phyloP scores from a whole-genome alignment of 2,888 invertebrate genomes.

The Parnassius apollo region DNA sequence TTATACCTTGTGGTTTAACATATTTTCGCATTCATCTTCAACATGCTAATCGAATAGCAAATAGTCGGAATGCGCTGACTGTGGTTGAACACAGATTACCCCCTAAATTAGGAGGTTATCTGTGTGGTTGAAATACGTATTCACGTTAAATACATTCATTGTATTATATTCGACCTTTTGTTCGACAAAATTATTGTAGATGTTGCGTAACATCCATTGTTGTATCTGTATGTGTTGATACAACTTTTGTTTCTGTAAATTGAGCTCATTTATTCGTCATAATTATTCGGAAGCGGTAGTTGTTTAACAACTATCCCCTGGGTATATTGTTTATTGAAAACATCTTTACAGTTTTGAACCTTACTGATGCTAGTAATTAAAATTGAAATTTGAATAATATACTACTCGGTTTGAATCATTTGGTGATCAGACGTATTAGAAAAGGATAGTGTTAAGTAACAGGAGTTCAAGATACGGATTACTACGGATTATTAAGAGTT shows the following conservation, averaged over 20 bases:
- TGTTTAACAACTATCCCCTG: constrained; percentile 24
- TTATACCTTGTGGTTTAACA: constrained; percentile 19
- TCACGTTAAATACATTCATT: constrained; percentile 56
- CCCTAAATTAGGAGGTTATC: too few species aligned
- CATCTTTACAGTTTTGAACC: background rate
- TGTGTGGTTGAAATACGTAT: constrained; percentile 57
- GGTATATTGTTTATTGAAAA: constrained; percentile 3
- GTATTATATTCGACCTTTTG: constrained; percentile 61
- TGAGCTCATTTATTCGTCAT: constrained; percentile 34
- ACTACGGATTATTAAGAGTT: background rate
- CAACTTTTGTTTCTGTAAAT: constrained; percentile 38
- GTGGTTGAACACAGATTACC: too few species aligned
- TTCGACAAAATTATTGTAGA: constrained; percentile 57
- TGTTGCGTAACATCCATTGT: constrained; percentile 53
- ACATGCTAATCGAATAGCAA: constrained; percentile 52
- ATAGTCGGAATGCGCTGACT: constrained; percentile 54
- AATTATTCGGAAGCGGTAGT: constrained; percentile 33
- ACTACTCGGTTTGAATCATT: background rate
- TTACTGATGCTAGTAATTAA: background rate
- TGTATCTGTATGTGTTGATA: constrained; percentile 35
- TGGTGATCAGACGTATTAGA: background rate
- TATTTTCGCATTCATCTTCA: constrained; percentile 43
- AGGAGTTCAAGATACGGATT: background rate
- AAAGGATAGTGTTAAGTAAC: constrained; percentile 8
- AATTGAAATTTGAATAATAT: background rate